Evolutionary conservation across 2,113 vertebrate species (phyloP).

Genomic region (Proteles cristata): DNA sequence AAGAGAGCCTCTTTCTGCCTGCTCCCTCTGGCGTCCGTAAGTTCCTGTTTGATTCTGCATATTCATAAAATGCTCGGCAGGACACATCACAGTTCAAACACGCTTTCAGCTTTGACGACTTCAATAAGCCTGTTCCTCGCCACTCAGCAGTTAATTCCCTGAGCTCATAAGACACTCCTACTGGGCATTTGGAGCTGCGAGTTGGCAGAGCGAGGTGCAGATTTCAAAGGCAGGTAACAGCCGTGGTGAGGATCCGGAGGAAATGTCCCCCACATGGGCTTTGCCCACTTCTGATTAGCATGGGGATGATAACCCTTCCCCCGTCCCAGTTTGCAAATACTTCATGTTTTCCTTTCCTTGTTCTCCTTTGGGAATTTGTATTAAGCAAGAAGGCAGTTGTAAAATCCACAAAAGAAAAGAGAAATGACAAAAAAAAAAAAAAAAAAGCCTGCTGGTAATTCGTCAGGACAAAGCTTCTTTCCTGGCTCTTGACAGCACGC

Average conservation of each 20-base stretch:
- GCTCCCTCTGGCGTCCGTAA: slow-evolving; percentile 42
- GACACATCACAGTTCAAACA: slow-evolving; percentile 67
- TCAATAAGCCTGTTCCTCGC: slow-evolving; percentile 65
- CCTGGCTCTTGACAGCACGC: background rate
- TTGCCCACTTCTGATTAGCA: slow-evolving; percentile 30
- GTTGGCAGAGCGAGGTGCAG: slow-evolving; percentile 37
- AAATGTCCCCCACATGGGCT: background rate
- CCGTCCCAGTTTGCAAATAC: background rate
- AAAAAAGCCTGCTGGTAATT: background rate
- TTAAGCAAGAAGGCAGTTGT: background rate
- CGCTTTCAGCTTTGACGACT: slow-evolving; percentile 54
- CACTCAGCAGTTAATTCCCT: slow-evolving; percentile 47
- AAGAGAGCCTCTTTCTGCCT: slow-evolving; percentile 28
- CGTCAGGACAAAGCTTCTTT: background rate
- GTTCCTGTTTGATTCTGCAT: slow-evolving; percentile 72
- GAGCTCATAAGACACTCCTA: slow-evolving; percentile 55
- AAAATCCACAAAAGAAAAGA: background rate
- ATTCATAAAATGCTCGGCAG: slow-evolving; percentile 72
- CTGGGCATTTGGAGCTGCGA: slow-evolving; percentile 49
- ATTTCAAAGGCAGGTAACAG: slow-evolving; percentile 40
- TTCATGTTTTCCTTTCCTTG: background rate
- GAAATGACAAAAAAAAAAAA: background rate
- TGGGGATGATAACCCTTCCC: background rate
- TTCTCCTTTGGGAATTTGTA: slow-evolving; percentile 11
- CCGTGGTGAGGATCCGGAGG: background rate